Evolutionary conservation across 2,113 vertebrate species (phyloP), one percentile per base, ranked within the genome.

Genomic region (Megatriorchis doriae): DNA sequence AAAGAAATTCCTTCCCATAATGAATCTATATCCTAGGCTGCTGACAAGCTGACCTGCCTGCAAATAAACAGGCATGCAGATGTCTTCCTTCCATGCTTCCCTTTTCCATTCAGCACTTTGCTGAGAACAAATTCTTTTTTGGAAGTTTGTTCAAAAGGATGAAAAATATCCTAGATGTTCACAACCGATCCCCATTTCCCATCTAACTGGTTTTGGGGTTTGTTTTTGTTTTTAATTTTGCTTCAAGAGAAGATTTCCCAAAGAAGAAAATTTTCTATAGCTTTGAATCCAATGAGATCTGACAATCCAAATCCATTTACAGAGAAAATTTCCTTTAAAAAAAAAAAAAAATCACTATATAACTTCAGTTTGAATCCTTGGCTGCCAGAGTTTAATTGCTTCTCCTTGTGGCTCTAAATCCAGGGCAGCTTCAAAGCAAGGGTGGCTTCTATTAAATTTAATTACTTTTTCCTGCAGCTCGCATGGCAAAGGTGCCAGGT

Each of bases 381-480:
- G 86, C 94, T 93, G 86, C 85, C 80, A 58, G 53, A 72, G 36
- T 92, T 96, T 97, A 97, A 97, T 97, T 96, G 94, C 95, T 91
- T 96, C 90, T 96, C 88, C 94, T 92, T 38, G 70, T 94, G 87
- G 81, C 86, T 86, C 93, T 93, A 92, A 96, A 96, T 73, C 71
- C 90, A 71, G 84, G 81, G 74, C 93, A 94, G 93, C 96, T 97
- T 97, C 96, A 97, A 97, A 97, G 97, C 38, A 40, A 95, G 93
- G 86, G 95, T 97, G 95, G 84, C 96, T 94, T 94, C 92, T 62
- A 96, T 96, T 96, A 97, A 97, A 95, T 95, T 94, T 97, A 97
- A 97, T 97, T 68, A 93, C 93, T 59, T 86, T 94, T 91, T 74
- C 81, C 96, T 96, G 94, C 88, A 96, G 95, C 91, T 94, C 20